These are phyloP conservation scores for Criorhina ranunculi DNA, from an alignment of 2,888 invertebrate genomes.

Conservation along the genomic window DNA sequence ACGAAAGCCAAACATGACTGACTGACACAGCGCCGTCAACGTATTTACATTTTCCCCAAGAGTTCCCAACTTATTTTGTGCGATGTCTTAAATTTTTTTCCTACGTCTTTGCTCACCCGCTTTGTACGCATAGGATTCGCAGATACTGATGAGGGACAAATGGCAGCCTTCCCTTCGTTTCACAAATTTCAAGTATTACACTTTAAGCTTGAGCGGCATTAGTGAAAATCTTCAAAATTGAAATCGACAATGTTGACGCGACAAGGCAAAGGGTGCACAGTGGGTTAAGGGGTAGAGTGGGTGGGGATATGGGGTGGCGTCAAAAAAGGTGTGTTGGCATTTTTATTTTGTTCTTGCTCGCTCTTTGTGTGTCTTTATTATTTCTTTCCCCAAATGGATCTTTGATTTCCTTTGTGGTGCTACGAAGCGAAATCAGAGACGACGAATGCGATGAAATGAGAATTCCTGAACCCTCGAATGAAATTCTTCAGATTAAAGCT, in stretches of 20 bases:
- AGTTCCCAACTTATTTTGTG: constrained; percentile 51
- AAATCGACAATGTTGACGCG: constrained; percentile 57
- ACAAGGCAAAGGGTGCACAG: neutral
- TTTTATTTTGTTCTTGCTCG: constrained; percentile 46
- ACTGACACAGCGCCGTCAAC: constrained; percentile 49
- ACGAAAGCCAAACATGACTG: constrained; percentile 65
- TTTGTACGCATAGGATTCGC: constrained; percentile 30
- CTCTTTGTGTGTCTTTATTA: constrained; percentile 42
- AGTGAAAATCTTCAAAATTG: constrained; percentile 55
- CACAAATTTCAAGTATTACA: constrained; percentile 59
- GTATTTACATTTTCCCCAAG: constrained; percentile 60
- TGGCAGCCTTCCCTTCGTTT: constrained; percentile 32
- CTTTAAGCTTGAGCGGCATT: constrained; percentile 52
- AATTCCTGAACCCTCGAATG: constrained; percentile 49
- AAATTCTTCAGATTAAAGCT: constrained; percentile 11
- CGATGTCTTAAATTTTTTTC: constrained; percentile 39
- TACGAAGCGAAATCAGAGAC: constrained; percentile 47
- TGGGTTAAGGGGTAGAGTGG: neutral
- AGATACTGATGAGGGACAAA: constrained; percentile 14
- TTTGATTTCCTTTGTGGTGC: constrained; percentile 51
- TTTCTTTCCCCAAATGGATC: constrained; percentile 38
- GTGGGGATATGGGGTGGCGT: constrained; percentile 8
- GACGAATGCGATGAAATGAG: constrained; percentile 42
- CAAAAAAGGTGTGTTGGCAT: constrained; percentile 64
- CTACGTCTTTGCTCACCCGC: neutral